Evolutionary conservation across 2,113 vertebrate genomes (phyloP).

Genomic region (Misgurnus mizolepis): DNA sequence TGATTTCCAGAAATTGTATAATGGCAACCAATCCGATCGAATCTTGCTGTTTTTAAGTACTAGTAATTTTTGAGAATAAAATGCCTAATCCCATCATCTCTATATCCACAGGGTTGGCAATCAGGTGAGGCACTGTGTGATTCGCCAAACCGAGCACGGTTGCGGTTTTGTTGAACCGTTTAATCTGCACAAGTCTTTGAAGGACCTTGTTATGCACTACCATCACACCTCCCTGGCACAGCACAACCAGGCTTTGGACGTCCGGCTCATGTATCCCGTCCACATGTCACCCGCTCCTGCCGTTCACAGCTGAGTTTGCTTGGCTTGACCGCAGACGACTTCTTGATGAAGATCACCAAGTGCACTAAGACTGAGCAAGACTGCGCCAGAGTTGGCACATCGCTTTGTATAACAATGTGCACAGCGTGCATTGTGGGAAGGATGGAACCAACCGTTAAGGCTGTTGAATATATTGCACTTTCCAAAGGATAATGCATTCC

Average conservation of each 20-base stretch:
- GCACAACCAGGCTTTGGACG: conserved; percentile 95
- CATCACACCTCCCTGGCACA: conserved; percentile 92
- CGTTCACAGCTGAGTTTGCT: conserved; percentile 81
- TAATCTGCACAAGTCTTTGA: conserved; percentile 91
- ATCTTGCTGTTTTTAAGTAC: neutral
- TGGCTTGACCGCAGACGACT: conserved; percentile 63
- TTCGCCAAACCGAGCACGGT: conserved; percentile 90
- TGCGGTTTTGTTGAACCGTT: conserved; percentile 94
- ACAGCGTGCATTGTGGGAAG: neutral
- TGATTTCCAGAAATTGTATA: too few relatives aligned
- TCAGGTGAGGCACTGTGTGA: conserved; percentile 95
- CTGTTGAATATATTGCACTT: conserved; percentile 29
- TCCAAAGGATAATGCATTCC: conserved; percentile 18
- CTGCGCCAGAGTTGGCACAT: neutral
- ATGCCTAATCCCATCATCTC: neutral
- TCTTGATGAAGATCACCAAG: neutral
- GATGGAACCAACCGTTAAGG: neutral
- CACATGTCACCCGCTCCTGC: conserved; percentile 59
- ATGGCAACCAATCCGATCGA: too few relatives aligned
- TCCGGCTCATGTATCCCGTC: conserved; percentile 90
- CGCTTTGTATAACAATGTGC: neutral
- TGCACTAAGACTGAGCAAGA: conserved; percentile 18
- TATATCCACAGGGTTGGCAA: conserved; percentile 80
- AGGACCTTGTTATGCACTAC: conserved; percentile 95
- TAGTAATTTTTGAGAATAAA: neutral